phyloP scores from a whole-genome alignment of 2,113 vertebrate genomes.

The Lepus americanus region DNA sequence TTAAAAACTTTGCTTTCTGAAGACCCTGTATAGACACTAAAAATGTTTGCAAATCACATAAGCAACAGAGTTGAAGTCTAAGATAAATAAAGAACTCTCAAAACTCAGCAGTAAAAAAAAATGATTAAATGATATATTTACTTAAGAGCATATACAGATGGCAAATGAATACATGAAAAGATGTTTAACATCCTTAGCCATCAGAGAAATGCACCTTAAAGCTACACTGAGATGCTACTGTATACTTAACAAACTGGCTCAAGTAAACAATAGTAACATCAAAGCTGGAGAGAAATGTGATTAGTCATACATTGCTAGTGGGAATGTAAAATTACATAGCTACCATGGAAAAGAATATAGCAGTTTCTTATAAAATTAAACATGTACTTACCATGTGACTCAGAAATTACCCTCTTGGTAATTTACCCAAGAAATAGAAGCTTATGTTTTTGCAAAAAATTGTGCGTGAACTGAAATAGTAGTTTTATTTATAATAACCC shows the following conservation, averaged over 20 bases:
- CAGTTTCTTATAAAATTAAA: conserved; percentile 20
- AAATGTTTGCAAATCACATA: not conserved
- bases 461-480: not conserved
- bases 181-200: not conserved
- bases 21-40: not conserved
- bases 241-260: not conserved
- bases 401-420: not conserved
- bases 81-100: conserved; percentile 2
- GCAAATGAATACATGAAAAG: conserved; percentile 27
- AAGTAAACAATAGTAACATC: not conserved
- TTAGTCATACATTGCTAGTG: not conserved
- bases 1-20: not conserved
- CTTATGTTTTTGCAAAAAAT: not conserved
- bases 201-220: conserved; percentile 23
- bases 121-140: conserved; percentile 24
- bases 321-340: not conserved
- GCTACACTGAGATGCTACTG: not conserved
- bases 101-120: conserved; percentile 7
- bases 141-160: not conserved
- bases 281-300: conserved; percentile 3
- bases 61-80: conserved; percentile 6
- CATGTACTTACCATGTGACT: not conserved
- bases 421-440: conserved; percentile 38
- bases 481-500: not conserved
- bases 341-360: not conserved